Conservation (phyloP, 2,113 vertebrate species). For the Plecturocebus donacophilus region DNA sequence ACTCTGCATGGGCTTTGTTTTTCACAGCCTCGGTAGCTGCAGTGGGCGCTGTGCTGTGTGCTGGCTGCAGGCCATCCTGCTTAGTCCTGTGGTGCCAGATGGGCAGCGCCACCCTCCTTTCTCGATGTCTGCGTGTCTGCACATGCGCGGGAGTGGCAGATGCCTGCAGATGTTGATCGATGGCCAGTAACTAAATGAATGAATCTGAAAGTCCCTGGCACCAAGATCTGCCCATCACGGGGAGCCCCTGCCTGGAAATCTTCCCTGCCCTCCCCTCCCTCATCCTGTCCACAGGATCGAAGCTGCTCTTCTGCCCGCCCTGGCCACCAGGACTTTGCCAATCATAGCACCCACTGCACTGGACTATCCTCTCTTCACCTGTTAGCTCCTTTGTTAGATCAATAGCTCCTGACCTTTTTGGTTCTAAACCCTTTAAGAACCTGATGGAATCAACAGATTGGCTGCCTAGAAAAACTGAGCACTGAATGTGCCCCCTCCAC, state of each 20-base stretch:
- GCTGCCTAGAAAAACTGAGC: background rate
- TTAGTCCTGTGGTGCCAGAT: too few species aligned
- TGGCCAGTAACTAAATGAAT: fast-evolving
- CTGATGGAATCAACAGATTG: fast-evolving
- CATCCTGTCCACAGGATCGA: fast-evolving
- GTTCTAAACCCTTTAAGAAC: background rate
- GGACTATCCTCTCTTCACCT: background rate
- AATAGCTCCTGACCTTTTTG: too few species aligned
- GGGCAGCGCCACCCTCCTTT: fast-evolving
- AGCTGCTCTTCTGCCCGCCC: background rate
- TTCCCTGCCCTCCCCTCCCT: too few species aligned
- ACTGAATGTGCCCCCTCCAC: fast-evolving
- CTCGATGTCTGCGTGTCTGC: background rate
- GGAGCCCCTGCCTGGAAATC: too few species aligned
- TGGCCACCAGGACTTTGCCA: background rate
- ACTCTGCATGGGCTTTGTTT: background rate
- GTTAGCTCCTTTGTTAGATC: fast-evolving
- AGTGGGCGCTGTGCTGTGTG: fast-evolving
- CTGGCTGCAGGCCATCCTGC: background rate
- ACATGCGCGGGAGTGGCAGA: fast-evolving
- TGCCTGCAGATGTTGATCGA: too few species aligned
- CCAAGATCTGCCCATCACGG: fast-evolving
- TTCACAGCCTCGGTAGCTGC: fast-evolving
- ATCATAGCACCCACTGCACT: fast-evolving
- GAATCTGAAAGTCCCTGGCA: background rate